Percentiles rank a stretch among this genome's conserved stretches.
Evolutionary conservation across 2,113 vertebrate genomes (phyloP).

Genomic region (zebrafish (Danio rerio)): DNA sequence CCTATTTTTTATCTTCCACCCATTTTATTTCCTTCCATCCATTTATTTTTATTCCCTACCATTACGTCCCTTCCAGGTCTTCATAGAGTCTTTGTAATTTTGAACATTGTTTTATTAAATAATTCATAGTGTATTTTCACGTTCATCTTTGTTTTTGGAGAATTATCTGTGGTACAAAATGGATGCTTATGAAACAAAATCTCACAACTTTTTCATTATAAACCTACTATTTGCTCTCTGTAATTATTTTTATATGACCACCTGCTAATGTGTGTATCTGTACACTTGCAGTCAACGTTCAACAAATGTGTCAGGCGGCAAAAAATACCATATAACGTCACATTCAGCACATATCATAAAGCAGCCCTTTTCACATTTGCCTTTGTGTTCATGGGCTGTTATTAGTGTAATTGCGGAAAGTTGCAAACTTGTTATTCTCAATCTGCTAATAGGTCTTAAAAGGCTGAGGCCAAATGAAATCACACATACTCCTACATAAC

Average conservation of each 20-base stretch:
- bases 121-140: too few relatives aligned
- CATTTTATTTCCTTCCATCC: too few relatives aligned
- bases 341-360: neutral
- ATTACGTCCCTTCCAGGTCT: too few relatives aligned
- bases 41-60: too few relatives aligned
- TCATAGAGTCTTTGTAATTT: too few relatives aligned
- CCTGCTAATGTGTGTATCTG: slow-evolving; percentile 14
- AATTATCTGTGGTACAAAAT: slow-evolving; percentile 3
- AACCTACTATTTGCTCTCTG: neutral
- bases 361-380: neutral
- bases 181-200: neutral
- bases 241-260: neutral
- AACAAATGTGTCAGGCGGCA: neutral
- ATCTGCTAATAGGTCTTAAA: slow-evolving; percentile 17
- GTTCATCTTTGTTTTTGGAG: neutral
- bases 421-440: slow-evolving; percentile 7
- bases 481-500: slow-evolving; percentile 14
- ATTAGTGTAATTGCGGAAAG: neutral
- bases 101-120: too few relatives aligned
- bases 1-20: too few relatives aligned
- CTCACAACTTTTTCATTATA: neutral
- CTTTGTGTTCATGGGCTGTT: neutral
- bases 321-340: neutral
- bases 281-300: neutral
- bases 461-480: neutral